These are phyloP conservation scores for Cerastis leucographa DNA, from an alignment of 2,888 invertebrate genomes.

Conservation along the genomic window DNA sequence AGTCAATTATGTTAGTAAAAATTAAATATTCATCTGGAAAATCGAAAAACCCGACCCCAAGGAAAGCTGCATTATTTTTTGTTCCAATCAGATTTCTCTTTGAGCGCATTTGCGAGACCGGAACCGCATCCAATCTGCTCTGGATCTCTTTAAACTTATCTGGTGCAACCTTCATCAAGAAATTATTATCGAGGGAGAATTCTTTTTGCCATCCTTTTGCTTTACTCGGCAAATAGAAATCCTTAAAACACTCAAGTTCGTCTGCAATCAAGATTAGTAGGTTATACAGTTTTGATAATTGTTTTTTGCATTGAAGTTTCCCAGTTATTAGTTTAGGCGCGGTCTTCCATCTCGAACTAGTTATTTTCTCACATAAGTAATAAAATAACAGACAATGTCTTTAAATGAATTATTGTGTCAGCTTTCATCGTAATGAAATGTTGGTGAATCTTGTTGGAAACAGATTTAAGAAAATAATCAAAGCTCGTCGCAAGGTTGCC, in stretches of 20 bases:
- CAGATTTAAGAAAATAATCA: not conserved
- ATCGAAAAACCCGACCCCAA: not conserved
- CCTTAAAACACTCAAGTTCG: not conserved
- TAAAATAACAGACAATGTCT: not conserved
- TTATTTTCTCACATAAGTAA: not conserved
- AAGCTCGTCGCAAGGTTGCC: too few species aligned
- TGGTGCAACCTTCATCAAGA: slow-evolving; percentile 6
- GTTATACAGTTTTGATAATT: too few species aligned
- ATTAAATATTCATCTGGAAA: slow-evolving; percentile 21
- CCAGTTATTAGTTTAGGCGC: not conserved
- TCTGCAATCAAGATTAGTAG: not conserved
- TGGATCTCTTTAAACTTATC: slow-evolving; percentile 21
- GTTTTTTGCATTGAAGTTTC: not conserved
- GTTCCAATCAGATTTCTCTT: slow-evolving; percentile 39
- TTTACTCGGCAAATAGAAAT: not conserved
- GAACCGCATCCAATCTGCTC: slow-evolving; percentile 26
- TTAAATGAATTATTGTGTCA: not conserved
- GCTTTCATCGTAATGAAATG: not conserved
- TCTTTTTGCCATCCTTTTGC: not conserved
- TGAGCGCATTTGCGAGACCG: slow-evolving; percentile 26
- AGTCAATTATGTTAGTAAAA: not conserved
- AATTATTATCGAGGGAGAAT: slow-evolving; percentile 1
- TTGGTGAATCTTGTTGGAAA: too few species aligned
- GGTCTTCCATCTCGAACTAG: not conserved
- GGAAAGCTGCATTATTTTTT: slow-evolving; percentile 2